Percentiles rank a stretch among this genome's conserved stretches.
Conservation (phyloP, 2,888 invertebrate species). For the Alsophila aescularia region DNA sequence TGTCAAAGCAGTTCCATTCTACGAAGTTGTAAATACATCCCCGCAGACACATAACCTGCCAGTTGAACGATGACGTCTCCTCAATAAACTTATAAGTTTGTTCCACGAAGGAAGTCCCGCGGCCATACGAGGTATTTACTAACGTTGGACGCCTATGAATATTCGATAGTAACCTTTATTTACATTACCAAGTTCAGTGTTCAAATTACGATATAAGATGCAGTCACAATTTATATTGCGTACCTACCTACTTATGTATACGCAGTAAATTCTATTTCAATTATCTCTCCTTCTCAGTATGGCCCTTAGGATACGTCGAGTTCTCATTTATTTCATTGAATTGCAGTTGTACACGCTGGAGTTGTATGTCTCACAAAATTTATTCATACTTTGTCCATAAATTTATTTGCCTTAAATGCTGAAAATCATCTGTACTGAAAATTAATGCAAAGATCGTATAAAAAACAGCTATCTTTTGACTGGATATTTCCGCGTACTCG, state of each 20-base stretch:
- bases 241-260: conserved; percentile 39
- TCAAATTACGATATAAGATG: conserved; percentile 2
- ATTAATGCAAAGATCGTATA: too few relatives aligned
- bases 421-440: too few relatives aligned
- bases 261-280: too few relatives aligned
- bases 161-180: conserved; percentile 39
- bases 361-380: too few relatives aligned
- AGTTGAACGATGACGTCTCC: conserved; percentile 40
- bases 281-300: not conserved
- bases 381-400: too few relatives aligned
- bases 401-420: too few relatives aligned
- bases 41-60: conserved; percentile 50
- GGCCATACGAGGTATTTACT: too few relatives aligned
- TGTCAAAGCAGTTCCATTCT: conserved; percentile 32
- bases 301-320: not conserved
- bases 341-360: not conserved
- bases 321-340: not conserved
- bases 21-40: conserved; percentile 55
- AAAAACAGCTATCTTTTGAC: too few relatives aligned
- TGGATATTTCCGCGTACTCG: too few relatives aligned
- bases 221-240: conserved; percentile 27
- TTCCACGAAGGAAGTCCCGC: too few relatives aligned
- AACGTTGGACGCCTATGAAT: conserved; percentile 49
- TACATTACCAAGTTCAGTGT: conserved; percentile 10
- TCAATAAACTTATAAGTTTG: conserved; percentile 48